Conservation (phyloP, 2,113 vertebrate genomes). For the Zosterops pallidus region DNA sequence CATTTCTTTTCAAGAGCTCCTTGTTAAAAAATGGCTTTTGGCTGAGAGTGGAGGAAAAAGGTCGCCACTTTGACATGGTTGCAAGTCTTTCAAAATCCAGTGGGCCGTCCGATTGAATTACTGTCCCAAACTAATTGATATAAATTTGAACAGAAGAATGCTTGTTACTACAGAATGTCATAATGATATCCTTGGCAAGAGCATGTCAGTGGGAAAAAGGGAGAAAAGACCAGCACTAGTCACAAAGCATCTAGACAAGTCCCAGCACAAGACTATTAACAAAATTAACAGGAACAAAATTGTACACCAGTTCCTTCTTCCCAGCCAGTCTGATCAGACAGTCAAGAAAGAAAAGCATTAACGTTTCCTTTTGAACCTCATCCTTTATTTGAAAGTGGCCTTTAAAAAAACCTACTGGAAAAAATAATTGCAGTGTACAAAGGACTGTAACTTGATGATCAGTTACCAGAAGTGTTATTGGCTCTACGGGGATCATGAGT, state of each 20-base stretch:
- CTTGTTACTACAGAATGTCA: conserved; percentile 89
- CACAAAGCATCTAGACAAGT: conserved; percentile 40
- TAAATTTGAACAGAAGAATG: conserved; percentile 94
- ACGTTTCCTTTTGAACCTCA: background rate
- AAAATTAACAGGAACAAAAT: conserved; percentile 17
- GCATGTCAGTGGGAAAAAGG: conserved; percentile 58
- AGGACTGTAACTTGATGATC: background rate
- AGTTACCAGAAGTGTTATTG: background rate
- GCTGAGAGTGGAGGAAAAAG: conserved; percentile 74
- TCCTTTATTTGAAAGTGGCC: background rate
- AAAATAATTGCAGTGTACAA: background rate
- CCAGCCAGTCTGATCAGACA: background rate
- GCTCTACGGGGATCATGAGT: background rate
- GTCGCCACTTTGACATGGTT: conserved; percentile 85
- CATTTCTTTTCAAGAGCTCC: conserved; percentile 85
- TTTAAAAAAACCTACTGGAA: background rate
- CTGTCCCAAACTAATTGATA: conserved; percentile 92
- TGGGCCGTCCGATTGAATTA: conserved; percentile 90
- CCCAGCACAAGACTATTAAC: conserved; percentile 15
- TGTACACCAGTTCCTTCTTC: background rate
- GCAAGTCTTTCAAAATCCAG: conserved; percentile 86
- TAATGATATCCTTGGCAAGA: conserved; percentile 86
- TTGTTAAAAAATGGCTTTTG: conserved; percentile 90
- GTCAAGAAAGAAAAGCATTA: conserved; percentile 9
- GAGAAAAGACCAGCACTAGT: conserved; percentile 59